Base-by-base conservation (phyloP, 2,113 vertebrate genomes). In the Ibidorhyncha struthersii region DNA sequence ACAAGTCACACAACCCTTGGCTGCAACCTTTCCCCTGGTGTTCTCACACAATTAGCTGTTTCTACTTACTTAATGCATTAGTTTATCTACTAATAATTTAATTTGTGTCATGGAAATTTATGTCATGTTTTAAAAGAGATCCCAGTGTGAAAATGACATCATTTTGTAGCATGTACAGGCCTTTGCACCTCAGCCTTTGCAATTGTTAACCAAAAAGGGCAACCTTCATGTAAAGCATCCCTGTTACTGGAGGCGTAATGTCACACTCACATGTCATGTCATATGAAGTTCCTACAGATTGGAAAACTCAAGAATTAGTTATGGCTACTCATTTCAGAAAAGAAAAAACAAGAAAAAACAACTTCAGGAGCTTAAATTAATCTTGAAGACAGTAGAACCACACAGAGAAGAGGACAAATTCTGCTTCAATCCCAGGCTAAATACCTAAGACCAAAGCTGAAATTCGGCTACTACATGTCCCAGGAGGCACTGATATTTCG, bases 21-120 rank as follows among this genome's bases (percentile, higher is more conserved):
- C 78, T 95, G 56, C 30, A 86, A 56, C 25, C 8, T 91, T 87
- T 87, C 36, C 55, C 22, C 32, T 67, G 62, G 25, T 81, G 22
- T 6, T 82, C 50, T 93, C 86, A 79, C 69, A 89, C 29, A 47
- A 40, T 82, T 92, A 84, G 29, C 67, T 84, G 30, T 71, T 96
- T 87, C 81, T 47, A 50, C 27, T 83, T 74, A 56, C 36, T 93
- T 69, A 86, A 74, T 65, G 26, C 47, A 36, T 79, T 85, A 59
- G 19, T 89, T 91, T 80, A 90, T 82, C 89, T 74, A 65, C 82
- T 82, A 79, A 88, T 62, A 93, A 88, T 43, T 85, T 90, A 66
- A 88, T 76, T 36, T 87, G 22, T 69, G 70, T 65, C 58, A 73
- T 49, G 53, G 32, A 87, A 95, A 70, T 5, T 58, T 20, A 18